A percentile compares a stretch with the other conserved stretches of the same genome.
These are phyloP conservation scores for Clistopyga incitator DNA, from an alignment of 2,888 invertebrate genomes.

Conservation along the genomic window DNA sequence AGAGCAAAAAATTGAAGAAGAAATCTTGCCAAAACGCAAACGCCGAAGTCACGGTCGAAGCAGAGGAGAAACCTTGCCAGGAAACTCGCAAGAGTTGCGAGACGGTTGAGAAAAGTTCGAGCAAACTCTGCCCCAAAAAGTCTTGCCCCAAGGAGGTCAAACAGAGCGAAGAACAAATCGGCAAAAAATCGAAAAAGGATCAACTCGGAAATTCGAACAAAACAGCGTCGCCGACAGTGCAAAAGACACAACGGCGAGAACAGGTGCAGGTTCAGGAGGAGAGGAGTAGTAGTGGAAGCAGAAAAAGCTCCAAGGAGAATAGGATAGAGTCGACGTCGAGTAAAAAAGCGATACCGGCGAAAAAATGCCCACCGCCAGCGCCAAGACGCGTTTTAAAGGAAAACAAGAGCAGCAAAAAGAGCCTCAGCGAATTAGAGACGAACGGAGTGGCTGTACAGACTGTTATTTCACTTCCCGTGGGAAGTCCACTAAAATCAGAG, in stretches of 20 bases:
- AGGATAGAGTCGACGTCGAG: slow-evolving; percentile 65
- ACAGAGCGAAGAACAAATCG: slow-evolving; percentile 71
- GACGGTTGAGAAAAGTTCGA: slow-evolving; percentile 51
- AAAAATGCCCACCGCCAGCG: slow-evolving; percentile 66
- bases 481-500: slow-evolving; percentile 76
- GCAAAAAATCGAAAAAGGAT: slow-evolving; percentile 74
- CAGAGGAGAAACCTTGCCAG: slow-evolving; percentile 73
- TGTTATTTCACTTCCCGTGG: slow-evolving; percentile 76
- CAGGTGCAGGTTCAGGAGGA: slow-evolving; percentile 59
- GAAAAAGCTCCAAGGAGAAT: slow-evolving; percentile 72
- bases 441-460: slow-evolving; percentile 78
- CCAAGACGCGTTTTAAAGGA: slow-evolving; percentile 81
- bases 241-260: slow-evolving; percentile 64
- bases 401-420: slow-evolving; percentile 81
- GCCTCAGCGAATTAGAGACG: slow-evolving; percentile 70
- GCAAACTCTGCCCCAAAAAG: slow-evolving; percentile 68
- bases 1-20: slow-evolving; percentile 62
- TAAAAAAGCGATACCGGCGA: slow-evolving; percentile 64
- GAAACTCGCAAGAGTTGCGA: slow-evolving; percentile 63
- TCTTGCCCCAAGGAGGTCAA: slow-evolving; percentile 67
- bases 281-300: slow-evolving; percentile 62
- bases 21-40: slow-evolving; percentile 78
- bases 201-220: slow-evolving; percentile 73
- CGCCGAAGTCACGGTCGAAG: slow-evolving; percentile 87
- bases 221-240: slow-evolving; percentile 61